Evolutionary conservation across 2,797 vertebrate species (phyloP).

Genomic region (Cryptoprocta ferox): DNA sequence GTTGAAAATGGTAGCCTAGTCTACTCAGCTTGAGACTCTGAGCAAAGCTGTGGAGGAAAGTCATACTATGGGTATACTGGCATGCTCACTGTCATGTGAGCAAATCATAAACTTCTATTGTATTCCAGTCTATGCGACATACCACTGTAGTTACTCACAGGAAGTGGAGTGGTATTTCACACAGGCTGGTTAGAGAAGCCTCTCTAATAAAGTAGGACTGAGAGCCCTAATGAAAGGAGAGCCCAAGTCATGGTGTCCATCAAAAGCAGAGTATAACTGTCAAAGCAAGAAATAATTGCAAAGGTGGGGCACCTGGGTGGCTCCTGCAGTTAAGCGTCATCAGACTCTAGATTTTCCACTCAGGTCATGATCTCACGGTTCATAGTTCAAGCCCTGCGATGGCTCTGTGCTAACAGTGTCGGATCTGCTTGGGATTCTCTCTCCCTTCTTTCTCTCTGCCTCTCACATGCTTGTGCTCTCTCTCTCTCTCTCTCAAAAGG

Average conservation of each 20-base stretch:
- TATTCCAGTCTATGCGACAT: neutral
- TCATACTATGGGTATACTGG: fast-evolving
- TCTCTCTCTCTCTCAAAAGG: no score
- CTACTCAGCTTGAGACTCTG: neutral
- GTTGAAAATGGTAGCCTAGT: neutral
- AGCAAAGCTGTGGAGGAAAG: neutral
- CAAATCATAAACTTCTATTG: neutral
- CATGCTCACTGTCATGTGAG: no score
- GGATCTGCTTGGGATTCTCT: no score
- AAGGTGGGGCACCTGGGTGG: neutral
- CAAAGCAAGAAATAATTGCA: neutral
- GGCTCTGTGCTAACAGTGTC: no score
- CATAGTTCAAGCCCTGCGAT: no score
- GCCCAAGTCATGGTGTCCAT: neutral
- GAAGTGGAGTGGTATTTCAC: neutral
- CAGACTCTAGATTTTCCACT: no score
- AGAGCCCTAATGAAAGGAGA: neutral
- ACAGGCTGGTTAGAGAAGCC: neutral
- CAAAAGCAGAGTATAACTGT: neutral
- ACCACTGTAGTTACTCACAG: neutral
- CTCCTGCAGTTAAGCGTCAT: neutral
- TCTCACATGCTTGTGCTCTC: no score
- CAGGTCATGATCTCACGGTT: no score
- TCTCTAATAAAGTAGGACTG: neutral
- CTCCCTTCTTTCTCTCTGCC: no score